Base-by-base conservation (phyloP, 2,888 invertebrate genomes). In the Syrista parreyssii region DNA sequence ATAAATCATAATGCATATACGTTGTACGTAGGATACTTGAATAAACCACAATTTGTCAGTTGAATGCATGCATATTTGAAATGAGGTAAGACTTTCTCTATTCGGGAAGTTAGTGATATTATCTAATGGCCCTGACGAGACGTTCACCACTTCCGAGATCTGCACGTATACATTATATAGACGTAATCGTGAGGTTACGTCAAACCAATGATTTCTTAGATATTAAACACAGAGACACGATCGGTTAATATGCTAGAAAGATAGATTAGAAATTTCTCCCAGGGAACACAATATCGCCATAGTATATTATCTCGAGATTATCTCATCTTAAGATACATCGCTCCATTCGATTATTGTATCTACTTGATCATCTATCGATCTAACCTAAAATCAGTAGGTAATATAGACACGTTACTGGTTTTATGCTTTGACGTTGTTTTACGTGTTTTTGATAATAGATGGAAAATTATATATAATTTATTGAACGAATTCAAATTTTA, bases 21-120 rank as follows among this genome's bases (percentile, higher is more conserved):
- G 6, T 15, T 40, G 6, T 40, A 55, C 23, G 23, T 55, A 55
- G 4, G 40, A 40, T 55, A 55, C 23, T 1, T 6, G 40, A 55
- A 15, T 9, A 55, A 23, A 23, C 2, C 6, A 55, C 1, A 23
- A 23, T 55, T 55, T 23, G 23, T 23, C 40, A 55, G 40, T 55
- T 55, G 23, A 55, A 55, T 55, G 40, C 23, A 55, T 55, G 23
- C 4, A 55, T 32, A 30, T 71, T 31, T 32, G 71, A 71, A 81
- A 83, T 82, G 84, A 82, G 85, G 83, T 84, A 86, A 84, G 81
- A 88, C 89, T 90, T 90, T 89, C 90, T 89, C 40, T 0, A 89
- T 85, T 87, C 86, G 84, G 88, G 87, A 88, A 87, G 88, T 87
- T 87, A 88, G 86, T 84, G 82, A 82, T 79, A 86, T 90, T 90